Evolutionary conservation across 2,888 invertebrate genomes (phyloP), one percentile per base, ranked within the genome.

Genomic region (Cheilosia pagana): DNA sequence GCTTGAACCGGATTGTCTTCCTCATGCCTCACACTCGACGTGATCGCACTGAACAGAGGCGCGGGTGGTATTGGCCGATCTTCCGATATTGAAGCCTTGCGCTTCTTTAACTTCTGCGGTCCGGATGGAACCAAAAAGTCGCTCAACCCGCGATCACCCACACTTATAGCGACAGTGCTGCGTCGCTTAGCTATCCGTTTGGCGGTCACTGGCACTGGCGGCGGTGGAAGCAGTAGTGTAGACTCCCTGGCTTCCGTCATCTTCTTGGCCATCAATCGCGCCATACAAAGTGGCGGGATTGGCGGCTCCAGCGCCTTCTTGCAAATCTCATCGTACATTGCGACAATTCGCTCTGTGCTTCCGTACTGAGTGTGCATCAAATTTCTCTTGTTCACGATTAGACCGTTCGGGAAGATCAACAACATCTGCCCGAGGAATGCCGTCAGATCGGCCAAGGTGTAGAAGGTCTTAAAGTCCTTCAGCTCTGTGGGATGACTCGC

Each of bases 331-430:
- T 82, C 81, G 52, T 90, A 89, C 3, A 90, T 48, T 2, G 75
- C 48, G 0, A 35, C 14, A 35, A 90, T 89, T 2, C 45, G 2
- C 0, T 88, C 88, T 16, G 76, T 72, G 3, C 87, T 72, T 0
- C 85, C 81, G 59, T 81, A 88, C 43, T 87, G 87, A 0, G 90
- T 90, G 0, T 86, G 72, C 0, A 81, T 65, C 19, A 91, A 78
- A 63, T 89, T 89, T 55, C 79, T 88, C 63, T 90, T 90, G 39
- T 88, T 89, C 0, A 91, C 76, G 7, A 90, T 86, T 2, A 91
- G 79, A 0, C 91, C 91, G 67, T 89, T 91, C 4, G 89, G 89
- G 59, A 91, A 91, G 35, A 91, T 88, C 19, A 90, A 62, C 23
- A 88, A 81, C 43, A 90, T 72, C 59, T 89, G 88, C 14, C 87